Percentiles rank a stretch among this genome's conserved stretches.
These are phyloP conservation scores for Pyrocoelia pectoralis DNA, from an alignment of 2,888 invertebrate species.

Conservation along the genomic window DNA sequence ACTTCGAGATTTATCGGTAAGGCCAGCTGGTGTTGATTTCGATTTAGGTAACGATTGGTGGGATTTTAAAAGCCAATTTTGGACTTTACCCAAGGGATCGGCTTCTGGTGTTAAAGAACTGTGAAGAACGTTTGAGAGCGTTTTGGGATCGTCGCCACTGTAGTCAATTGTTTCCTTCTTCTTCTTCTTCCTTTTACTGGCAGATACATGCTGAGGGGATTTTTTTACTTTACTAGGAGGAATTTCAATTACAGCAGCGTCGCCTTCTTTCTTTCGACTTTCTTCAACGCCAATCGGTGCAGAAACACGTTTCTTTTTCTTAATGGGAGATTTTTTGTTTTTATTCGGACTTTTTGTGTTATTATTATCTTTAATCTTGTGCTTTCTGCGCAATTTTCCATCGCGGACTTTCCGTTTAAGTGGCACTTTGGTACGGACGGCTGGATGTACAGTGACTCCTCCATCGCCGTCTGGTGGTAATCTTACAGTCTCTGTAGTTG, in stretches of 20 bases:
- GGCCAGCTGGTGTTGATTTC: conserved; percentile 82
- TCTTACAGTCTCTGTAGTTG: conserved; percentile 87
- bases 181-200: conserved; percentile 68
- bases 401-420: conserved; percentile 81
- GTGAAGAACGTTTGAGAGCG: conserved; percentile 61
- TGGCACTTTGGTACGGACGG: conserved; percentile 85
- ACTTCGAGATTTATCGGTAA: conserved; percentile 67
- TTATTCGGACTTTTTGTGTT: conserved; percentile 56
- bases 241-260: conserved; percentile 53
- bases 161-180: conserved; percentile 82
- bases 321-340: conserved; percentile 54
- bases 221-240: conserved; percentile 59
- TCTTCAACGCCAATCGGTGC: conserved; percentile 64
- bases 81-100: conserved; percentile 79
- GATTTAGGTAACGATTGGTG: conserved; percentile 79
- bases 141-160: conserved; percentile 67
- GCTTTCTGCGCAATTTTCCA: conserved; percentile 58
- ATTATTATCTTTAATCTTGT: conserved; percentile 46
- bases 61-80: conserved; percentile 83
- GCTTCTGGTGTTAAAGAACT: conserved; percentile 56
- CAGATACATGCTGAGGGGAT: conserved; percentile 51
- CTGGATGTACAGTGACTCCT: conserved; percentile 81
- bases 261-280: conserved; percentile 65
- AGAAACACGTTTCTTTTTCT: conserved; percentile 60
- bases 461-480: conserved; percentile 76